These are phyloP conservation scores for Cromileptes altivelis DNA, from an alignment of 2,113 vertebrate genomes.

Conservation along the genomic window DNA sequence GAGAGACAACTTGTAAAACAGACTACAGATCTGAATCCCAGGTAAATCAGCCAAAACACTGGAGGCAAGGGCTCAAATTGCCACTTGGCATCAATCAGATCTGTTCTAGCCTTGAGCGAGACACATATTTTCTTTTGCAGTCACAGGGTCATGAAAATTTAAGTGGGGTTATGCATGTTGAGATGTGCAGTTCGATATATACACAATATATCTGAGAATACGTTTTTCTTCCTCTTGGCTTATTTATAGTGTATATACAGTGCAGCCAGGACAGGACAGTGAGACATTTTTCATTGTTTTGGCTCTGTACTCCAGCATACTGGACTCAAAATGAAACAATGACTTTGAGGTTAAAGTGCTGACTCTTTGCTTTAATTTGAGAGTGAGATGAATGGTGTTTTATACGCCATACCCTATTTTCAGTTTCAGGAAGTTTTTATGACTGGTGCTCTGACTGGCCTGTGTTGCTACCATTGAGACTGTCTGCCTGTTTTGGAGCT, in stretches of 20 bases:
- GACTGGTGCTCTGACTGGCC: background rate
- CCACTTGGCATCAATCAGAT: background rate
- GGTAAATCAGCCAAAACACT: constrained; percentile 6
- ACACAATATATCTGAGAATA: background rate
- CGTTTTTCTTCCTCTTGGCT: background rate
- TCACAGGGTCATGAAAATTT: background rate
- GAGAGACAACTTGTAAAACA: constrained; percentile 11
- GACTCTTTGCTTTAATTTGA: constrained; percentile 24
- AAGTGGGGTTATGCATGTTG: background rate
- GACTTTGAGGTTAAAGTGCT: constrained; percentile 2
- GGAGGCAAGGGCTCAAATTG: constrained; percentile 1
- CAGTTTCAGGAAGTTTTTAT: background rate
- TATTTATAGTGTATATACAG: constrained; percentile 1
- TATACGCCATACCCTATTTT: background rate
- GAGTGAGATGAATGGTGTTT: background rate
- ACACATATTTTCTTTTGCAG: background rate
- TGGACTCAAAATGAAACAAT: background rate
- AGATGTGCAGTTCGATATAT: background rate
- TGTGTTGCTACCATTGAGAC: background rate
- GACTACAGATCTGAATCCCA: constrained; percentile 8
- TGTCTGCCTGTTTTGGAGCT: background rate
- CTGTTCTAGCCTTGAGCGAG: constrained; percentile 30
- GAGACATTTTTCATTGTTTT: constrained; percentile 14
- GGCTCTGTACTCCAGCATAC: background rate
- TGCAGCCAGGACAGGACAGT: background rate